Evolutionary conservation across 2,888 invertebrate genomes (phyloP), one percentile per base, ranked within the genome.

Genomic region (Entomobrya multifasciata): DNA sequence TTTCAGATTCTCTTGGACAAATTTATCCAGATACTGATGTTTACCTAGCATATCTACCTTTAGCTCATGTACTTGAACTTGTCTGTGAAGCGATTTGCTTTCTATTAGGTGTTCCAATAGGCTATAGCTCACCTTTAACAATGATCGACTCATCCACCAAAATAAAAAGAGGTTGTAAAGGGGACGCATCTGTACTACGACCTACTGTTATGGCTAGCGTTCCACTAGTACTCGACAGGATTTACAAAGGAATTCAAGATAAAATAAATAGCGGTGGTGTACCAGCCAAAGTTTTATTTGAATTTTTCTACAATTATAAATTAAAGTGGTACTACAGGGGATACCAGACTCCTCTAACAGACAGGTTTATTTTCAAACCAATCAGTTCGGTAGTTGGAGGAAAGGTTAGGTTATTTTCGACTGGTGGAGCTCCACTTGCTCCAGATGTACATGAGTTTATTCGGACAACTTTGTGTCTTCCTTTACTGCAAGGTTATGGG

Each of bases 121-220:
- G 99, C 2, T 99, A 99, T 93, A 98, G 98, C 0, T 97, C 98
- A 0, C 97, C 99, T 0, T 94, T 98, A 84, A 99, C 99, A 0
- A 95, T 97, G 95, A 95, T 97, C 91, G 97, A 97, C 93, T 95
- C 96, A 36, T 97, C 98, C 76, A 98, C 97, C 92, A 99, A 98
- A 94, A 98, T 99, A 91, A 97, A 97, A 94, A 95, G 95, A 92
- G 99, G 99, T 62, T 96, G 97, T 85, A 96, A 95, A 92, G 99
- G 99, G 3, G 99, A 99, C 93, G 97, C 98, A 13, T 95, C 87
- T 0, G 86, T 97, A 0, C 94, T 99, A 81, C 94, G 95, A 91
- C 99, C 99, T 2, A 98, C 99, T 1, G 96, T 98, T 92, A 96
- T 99, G 94, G 98, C 98, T 3, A 96, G 98, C 72, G 99, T 99